Base-by-base conservation (phyloP, 64 coral and sea anemone species). In the Hydrozoanthus tunicans region DNA sequence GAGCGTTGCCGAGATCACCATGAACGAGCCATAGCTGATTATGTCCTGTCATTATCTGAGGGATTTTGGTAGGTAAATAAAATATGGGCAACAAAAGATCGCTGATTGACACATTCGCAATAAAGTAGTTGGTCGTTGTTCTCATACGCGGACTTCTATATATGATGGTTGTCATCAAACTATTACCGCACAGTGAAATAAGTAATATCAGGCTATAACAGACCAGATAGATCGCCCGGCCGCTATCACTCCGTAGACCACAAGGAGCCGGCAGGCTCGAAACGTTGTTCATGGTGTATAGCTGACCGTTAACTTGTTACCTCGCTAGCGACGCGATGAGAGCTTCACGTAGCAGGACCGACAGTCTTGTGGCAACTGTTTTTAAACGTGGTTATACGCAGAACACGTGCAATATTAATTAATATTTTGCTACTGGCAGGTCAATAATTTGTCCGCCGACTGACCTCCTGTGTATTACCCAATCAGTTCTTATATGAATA, bases 91-190 rank as follows among this genome's bases (percentile, higher is more conserved):
- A 17, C 12, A 90, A 53, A 3, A 93, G 53, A 70, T 93, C 92
- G 9, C 85, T 82, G 0, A 81, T 66, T 9, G 92, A 86, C 86
- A 93, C 73, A n/a, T 90, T 93, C 1, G 79, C 92, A 20, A 93
- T 90, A 5, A 93, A 63, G 17, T 65, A 56, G 77, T 90, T 93
- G 0, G 79, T 90, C 2, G 92, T 73, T 2, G 86, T 93, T 13
- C 68, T 26, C 79, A 90, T 93, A 3, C 65, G 66, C 0, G 52
- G 79, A 64, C 74, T 90, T 27, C 79, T 81, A 20, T 80, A 70
- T 52, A 89, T 71, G 5, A 93, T 73, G 8, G 66, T 72, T 60
- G 89, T 58, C 20, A 93, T 51, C 15, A 81, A 32, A 27, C 59
- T 53, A 56, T 93, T 93, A 43, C 86, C 92, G 32, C 70, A 77